Conservation (phyloP, 2,113 vertebrate species). For the Sturnus vulgaris region DNA sequence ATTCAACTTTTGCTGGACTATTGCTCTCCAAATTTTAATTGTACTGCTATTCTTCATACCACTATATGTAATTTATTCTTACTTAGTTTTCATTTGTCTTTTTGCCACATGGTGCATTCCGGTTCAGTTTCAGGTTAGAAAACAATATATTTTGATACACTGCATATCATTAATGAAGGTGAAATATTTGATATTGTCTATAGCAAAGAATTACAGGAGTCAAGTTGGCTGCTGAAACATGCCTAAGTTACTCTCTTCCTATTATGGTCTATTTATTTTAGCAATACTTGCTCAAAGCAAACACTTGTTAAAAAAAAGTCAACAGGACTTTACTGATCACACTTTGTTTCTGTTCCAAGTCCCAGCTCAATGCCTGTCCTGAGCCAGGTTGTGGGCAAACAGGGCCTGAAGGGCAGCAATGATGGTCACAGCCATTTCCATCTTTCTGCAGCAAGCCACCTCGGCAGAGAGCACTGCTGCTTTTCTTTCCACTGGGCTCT, state of each 20-base stretch:
- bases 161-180: not conserved
- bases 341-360: not conserved
- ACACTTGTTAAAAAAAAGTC: not conserved
- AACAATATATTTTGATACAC: not conserved
- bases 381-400: not conserved
- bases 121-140: not conserved
- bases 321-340: not conserved
- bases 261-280: not conserved
- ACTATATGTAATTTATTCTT: not conserved
- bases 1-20: not conserved
- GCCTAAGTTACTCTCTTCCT: not conserved
- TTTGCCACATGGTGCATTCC: not conserved
- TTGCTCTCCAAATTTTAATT: not conserved
- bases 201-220: not conserved
- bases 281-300: not conserved
- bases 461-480: not conserved
- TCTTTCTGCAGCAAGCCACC: not conserved
- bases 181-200: not conserved
- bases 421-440: not conserved
- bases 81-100: not conserved
- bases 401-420: not conserved
- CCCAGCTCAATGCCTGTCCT: not conserved
- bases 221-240: not conserved
- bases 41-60: not conserved
- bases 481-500: not conserved